Percentiles rank a stretch among this genome's conserved stretches.
Evolutionary conservation across 2,113 vertebrate genomes (phyloP).

Genomic region (Gasterosteus nipponicus): DNA sequence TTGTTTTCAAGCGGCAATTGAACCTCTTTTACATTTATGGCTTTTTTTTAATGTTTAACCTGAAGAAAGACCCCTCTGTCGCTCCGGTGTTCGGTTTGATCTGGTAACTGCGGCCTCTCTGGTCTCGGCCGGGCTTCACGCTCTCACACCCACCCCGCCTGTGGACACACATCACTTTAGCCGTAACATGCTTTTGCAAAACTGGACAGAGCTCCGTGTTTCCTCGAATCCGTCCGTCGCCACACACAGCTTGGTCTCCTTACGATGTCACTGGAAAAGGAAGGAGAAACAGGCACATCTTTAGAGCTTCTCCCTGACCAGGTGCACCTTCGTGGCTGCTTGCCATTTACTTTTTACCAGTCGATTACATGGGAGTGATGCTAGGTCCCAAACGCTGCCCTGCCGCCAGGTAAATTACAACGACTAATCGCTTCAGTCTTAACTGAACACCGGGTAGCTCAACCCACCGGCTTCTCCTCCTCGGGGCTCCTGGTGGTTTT

Average conservation of each 20-base stretch:
- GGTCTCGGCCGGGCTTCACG: no score
- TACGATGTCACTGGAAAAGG: conserved; percentile 20
- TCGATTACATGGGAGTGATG: no score
- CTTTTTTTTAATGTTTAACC: not conserved
- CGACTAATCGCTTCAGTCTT: conserved; percentile 21
- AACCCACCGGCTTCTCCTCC: not conserved
- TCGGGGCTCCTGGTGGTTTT: not conserved
- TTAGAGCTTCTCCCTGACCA: conserved; percentile 19
- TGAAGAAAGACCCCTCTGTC: not conserved
- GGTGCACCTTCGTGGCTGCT: conserved; percentile 37
- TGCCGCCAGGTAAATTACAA: conserved; percentile 3
- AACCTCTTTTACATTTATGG: not conserved
- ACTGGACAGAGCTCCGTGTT: not conserved
- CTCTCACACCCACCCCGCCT: no score
- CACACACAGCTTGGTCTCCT: conserved; percentile 18
- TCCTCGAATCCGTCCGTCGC: not conserved
- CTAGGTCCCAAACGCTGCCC: no score
- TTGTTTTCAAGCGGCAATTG: not conserved
- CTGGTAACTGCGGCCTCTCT: no score
- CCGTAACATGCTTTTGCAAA: not conserved
- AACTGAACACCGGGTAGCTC: not conserved
- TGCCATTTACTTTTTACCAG: conserved; percentile 36
- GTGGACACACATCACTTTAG: not conserved
- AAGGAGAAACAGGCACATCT: not conserved
- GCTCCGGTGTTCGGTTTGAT: no score